Evolutionary conservation across 2,797 vertebrate genomes (phyloP).

Genomic region (Micropoecilia bifurca): DNA sequence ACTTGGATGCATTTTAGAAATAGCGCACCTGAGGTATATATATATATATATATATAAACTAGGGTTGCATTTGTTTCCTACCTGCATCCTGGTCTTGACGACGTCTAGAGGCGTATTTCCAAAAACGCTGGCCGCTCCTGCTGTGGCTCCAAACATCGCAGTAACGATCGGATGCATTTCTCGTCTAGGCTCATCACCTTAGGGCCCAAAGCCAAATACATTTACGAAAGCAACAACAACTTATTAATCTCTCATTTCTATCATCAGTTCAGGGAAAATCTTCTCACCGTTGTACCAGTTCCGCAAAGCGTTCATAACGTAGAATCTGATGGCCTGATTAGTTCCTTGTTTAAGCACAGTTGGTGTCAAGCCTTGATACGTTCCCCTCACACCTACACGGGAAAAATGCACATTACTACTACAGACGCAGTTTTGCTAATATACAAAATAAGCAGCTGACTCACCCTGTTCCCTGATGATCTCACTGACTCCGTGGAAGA

Average conservation of each 20-base stretch:
- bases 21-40: no score
- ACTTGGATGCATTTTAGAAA: no score
- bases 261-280: no score
- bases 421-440: background rate
- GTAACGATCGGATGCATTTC: constrained; percentile 86
- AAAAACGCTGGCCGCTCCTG: constrained; percentile 87
- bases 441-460: background rate
- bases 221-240: background rate
- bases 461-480: constrained; percentile 87
- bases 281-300: constrained; percentile 88
- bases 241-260: background rate
- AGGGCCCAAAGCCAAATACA: constrained; percentile 1
- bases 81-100: constrained; percentile 90
- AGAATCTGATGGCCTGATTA: constrained; percentile 88
- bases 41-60: no score
- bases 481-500: constrained; percentile 86
- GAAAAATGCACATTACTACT: background rate
- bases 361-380: constrained; percentile 86
- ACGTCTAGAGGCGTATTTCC: constrained; percentile 88
- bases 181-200: constrained; percentile 81
- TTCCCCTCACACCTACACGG: constrained; percentile 82
- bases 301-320: constrained; percentile 85
- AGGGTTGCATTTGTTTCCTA: constrained; percentile 31
- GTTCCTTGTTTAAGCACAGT: constrained; percentile 86
- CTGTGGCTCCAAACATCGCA: constrained; percentile 83